Evolutionary conservation across 1,140 invertebrate genomes (phyloP).

Genomic region (Hydropsyche tenuis): DNA sequence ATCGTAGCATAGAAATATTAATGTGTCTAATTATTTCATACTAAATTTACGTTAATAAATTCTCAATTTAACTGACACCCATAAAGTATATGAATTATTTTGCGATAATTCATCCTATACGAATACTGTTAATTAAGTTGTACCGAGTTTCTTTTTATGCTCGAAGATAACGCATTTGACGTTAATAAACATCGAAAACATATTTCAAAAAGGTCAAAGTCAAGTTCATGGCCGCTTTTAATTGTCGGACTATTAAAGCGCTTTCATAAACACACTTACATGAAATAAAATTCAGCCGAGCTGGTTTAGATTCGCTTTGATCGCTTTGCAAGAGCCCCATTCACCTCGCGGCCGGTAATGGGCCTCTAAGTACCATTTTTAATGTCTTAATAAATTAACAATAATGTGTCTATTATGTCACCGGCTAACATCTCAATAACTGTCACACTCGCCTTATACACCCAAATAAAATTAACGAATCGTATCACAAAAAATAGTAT

Average conservation of each 20-base stretch:
- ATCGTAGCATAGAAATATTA: too few relatives aligned
- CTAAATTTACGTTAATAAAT: too few relatives aligned
- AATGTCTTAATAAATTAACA: conserved; percentile 47
- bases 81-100: too few relatives aligned
- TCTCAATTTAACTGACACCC: too few relatives aligned
- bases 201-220: conserved; percentile 15
- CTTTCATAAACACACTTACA: conserved; percentile 40
- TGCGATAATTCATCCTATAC: too few relatives aligned
- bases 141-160: too few relatives aligned
- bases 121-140: too few relatives aligned
- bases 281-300: conserved; percentile 33
- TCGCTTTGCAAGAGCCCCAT: conserved; percentile 28
- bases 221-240: conserved; percentile 42
- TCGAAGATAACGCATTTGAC: too few relatives aligned
- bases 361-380: conserved; percentile 39
- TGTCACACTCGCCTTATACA: conserved; percentile 14
- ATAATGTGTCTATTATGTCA: conserved; percentile 49
- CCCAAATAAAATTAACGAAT: conserved; percentile 28
- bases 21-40: too few relatives aligned
- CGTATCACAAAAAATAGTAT: conserved; percentile 19
- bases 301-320: conserved; percentile 32
- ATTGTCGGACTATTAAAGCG: conserved; percentile 36
- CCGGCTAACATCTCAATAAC: conserved; percentile 37
- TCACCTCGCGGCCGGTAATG: conserved; percentile 9
- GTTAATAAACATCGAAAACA: conserved; percentile 28